Evolutionary conservation across 2,888 invertebrate genomes (phyloP).

Genomic region (Druceiella hillmani): DNA sequence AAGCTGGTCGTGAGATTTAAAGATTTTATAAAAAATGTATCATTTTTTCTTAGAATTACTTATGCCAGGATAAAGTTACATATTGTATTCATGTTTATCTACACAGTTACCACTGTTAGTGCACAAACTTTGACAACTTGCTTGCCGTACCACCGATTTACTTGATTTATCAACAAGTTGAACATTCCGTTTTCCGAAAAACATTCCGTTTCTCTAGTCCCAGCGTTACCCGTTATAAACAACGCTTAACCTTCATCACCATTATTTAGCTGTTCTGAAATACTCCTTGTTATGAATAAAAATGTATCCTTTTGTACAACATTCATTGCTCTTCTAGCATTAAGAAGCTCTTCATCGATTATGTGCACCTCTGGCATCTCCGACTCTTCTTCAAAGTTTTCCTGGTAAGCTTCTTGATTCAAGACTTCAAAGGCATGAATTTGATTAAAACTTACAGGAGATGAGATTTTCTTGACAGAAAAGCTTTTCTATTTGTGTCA

Average conservation of each 20-base stretch:
- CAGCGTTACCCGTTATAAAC: slow-evolving; percentile 9
- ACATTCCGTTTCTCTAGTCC: slow-evolving; percentile 11
- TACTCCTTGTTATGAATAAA: slow-evolving; percentile 8
- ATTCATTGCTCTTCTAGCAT: slow-evolving; percentile 9
- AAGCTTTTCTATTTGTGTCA: too few relatives aligned
- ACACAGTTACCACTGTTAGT: slow-evolving; percentile 24
- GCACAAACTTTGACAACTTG: slow-evolving; percentile 19
- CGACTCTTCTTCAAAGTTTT: too few relatives aligned
- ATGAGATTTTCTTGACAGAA: too few relatives aligned
- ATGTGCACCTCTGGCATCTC: slow-evolving; percentile 4
- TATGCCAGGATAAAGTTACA: too few relatives aligned
- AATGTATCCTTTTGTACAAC: slow-evolving; percentile 7
- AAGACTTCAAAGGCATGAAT: too few relatives aligned
- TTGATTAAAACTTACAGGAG: too few relatives aligned
- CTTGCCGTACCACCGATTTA: slow-evolving; percentile 19
- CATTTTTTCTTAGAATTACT: too few relatives aligned
- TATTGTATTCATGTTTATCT: slow-evolving; percentile 10
- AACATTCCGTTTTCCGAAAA: too few relatives aligned
- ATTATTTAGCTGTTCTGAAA: slow-evolving; percentile 7
- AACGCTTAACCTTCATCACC: slow-evolving; percentile 4
- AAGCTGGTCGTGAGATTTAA: too few relatives aligned
- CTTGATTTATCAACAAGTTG: slow-evolving; percentile 16
- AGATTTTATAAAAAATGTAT: too few relatives aligned
- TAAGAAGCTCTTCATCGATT: slow-evolving; percentile 6
- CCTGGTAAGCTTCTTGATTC: too few relatives aligned